These are phyloP conservation scores for Andrena cerasifolii DNA, from an alignment of 1,140 invertebrate species.

Conservation along the genomic window DNA sequence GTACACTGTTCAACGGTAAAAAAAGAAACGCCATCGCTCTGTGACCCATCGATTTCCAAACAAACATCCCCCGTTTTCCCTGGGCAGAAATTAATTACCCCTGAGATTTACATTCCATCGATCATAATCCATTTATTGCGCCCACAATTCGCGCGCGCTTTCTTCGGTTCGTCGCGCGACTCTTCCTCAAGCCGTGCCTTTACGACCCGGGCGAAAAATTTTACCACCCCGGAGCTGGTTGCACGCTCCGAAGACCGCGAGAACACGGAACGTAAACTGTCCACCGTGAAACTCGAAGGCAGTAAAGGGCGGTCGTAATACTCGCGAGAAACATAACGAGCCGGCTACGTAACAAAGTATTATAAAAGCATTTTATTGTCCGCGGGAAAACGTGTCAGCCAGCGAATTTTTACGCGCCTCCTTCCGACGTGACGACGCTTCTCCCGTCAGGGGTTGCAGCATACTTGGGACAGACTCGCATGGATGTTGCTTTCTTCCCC, in stretches of 20 bases:
- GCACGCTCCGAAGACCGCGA: constrained; percentile 15
- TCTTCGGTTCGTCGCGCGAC: neutral
- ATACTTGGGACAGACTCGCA: neutral
- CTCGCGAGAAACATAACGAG: constrained; percentile 67
- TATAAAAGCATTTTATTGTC: constrained; percentile 79
- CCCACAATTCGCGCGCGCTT: neutral
- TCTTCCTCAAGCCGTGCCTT: constrained; percentile 3
- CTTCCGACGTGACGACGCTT: constrained; percentile 28
- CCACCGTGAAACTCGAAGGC: constrained; percentile 69
- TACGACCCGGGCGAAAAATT: constrained; percentile 34
- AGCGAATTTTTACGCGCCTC: constrained; percentile 36
- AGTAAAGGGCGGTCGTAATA: constrained; percentile 76
- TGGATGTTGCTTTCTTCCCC: neutral
- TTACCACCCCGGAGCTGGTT: constrained; percentile 4
- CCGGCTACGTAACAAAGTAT: constrained; percentile 70
- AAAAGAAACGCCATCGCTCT: no score
- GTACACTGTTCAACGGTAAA: no score
- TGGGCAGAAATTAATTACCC: neutral
- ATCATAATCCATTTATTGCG: neutral
- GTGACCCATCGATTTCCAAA: neutral
- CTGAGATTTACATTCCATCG: no score
- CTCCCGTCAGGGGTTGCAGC: neutral
- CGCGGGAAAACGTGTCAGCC: constrained; percentile 60
- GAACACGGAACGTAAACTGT: constrained; percentile 64
- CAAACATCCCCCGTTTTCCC: neutral